phyloP scores from a whole-genome alignment of 2,797 vertebrate genomes.

The Myotis daubentonii region DNA sequence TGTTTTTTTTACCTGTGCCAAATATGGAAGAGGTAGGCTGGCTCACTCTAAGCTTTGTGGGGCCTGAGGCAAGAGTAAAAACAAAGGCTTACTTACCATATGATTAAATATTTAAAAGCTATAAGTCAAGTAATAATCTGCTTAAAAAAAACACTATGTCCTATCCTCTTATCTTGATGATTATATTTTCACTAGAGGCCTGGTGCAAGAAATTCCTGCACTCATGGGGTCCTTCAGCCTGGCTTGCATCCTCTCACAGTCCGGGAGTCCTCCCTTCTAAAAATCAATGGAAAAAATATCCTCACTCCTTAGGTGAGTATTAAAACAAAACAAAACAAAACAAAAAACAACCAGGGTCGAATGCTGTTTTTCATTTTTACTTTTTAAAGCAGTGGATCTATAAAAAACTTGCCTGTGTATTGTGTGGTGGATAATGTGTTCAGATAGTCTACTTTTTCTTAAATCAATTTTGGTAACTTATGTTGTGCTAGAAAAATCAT shows the following conservation, averaged over 20 bases:
- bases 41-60: background rate
- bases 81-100: background rate
- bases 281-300: too few species aligned
- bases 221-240: too few species aligned
- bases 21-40: background rate
- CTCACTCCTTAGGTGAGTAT: too few species aligned
- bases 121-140: background rate
- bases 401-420: background rate
- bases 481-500: conserved; percentile 28
- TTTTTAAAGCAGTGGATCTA: background rate
- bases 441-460: background rate
- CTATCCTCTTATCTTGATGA: background rate
- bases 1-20: background rate
- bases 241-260: too few species aligned
- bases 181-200: background rate
- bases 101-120: background rate
- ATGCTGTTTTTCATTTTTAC: conserved; percentile 17
- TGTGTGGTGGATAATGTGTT: background rate
- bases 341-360: background rate
- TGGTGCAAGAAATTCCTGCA: too few species aligned
- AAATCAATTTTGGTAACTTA: conserved; percentile 52
- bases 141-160: background rate
- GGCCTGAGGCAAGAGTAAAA: background rate
- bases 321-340: too few species aligned
- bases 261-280: too few species aligned